phyloP scores from a whole-genome alignment of 2,797 vertebrate genomes.

The Hippopotamyrus pictus region DNA sequence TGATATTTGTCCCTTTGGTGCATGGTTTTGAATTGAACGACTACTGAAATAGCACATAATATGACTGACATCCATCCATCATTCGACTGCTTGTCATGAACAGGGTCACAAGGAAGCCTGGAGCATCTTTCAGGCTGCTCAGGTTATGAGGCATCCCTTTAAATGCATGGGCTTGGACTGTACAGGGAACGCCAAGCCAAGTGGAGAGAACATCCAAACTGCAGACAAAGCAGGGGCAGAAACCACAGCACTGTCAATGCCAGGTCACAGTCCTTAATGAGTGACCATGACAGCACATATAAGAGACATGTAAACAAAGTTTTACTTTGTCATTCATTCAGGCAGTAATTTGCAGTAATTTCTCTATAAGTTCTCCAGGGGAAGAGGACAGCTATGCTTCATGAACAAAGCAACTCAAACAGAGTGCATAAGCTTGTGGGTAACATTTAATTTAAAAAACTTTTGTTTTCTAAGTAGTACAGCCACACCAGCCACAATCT shows the following conservation, averaged over 20 bases:
- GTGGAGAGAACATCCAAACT: background rate
- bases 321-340: background rate
- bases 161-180: background rate
- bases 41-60: background rate
- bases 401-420: no score
- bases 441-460: background rate
- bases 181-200: background rate
- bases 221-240: background rate
- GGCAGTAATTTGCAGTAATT: background rate
- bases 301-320: background rate
- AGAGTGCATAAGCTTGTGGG: background rate
- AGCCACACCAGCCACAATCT: background rate
- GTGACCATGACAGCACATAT: background rate
- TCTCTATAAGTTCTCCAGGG: background rate
- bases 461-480: background rate
- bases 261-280: background rate
- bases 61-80: background rate
- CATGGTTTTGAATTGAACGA: background rate
- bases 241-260: background rate
- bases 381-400: background rate
- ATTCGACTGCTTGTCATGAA: background rate
- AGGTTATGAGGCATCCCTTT: background rate
- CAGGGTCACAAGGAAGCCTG: background rate
- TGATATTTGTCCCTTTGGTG: background rate
- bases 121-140: background rate